phyloP scores from a whole-genome alignment of 2,888 invertebrate genomes.

The Plagodis pulveraria region DNA sequence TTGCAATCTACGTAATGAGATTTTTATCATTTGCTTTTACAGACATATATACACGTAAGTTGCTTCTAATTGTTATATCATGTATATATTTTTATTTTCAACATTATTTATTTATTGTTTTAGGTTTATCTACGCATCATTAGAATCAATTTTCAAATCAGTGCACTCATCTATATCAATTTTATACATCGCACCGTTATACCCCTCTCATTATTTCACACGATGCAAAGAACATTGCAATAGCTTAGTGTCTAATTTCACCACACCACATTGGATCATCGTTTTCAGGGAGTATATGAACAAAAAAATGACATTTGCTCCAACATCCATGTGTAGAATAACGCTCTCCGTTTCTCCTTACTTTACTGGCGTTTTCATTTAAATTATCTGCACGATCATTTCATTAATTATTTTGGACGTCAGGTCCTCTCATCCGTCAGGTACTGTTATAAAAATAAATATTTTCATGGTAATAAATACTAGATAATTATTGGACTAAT shows the following conservation, averaged over 20 bases:
- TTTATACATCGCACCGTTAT: constrained; percentile 59
- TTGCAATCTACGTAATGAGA: constrained; percentile 8
- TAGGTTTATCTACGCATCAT: constrained; percentile 80
- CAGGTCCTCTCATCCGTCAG: too few relatives aligned
- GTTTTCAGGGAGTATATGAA: constrained; percentile 75
- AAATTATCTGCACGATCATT: constrained; percentile 26
- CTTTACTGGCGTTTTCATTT: constrained; percentile 73
- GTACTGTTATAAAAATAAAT: not conserved
- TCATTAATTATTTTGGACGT: not conserved
- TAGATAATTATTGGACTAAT: too few relatives aligned
- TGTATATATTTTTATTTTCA: constrained; percentile 32
- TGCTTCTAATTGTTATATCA: constrained; percentile 27
- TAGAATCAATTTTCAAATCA: constrained; percentile 63
- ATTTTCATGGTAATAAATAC: too few relatives aligned
- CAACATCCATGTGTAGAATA: constrained; percentile 76
- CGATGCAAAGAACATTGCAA: constrained; percentile 59
- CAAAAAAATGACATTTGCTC: constrained; percentile 76
- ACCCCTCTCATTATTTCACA: constrained; percentile 56
- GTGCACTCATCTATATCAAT: constrained; percentile 64
- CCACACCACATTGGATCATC: constrained; percentile 66
- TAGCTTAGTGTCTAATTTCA: constrained; percentile 50
- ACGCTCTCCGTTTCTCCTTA: constrained; percentile 73
- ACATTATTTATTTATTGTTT: constrained; percentile 69
- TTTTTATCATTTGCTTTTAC: constrained; percentile 17
- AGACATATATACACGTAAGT: constrained; percentile 4